Evolutionary conservation across 1,140 invertebrate species (phyloP), one percentile per base, ranked within the genome.

Genomic region (Sycophila sp.): DNA sequence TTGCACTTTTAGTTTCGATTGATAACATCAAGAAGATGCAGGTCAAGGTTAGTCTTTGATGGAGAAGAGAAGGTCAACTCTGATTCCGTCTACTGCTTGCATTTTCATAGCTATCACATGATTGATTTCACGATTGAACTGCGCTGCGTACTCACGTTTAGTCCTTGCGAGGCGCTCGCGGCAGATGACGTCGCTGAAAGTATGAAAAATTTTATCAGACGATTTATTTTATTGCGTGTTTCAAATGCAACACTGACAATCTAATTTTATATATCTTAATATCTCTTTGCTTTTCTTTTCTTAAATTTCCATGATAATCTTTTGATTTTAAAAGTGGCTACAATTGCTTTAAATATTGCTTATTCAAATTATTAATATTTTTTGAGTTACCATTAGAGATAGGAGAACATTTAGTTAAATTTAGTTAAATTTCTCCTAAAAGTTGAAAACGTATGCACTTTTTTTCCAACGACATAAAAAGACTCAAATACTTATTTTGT

Each of bases 81-180:
- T 78, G 1, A 84, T 77, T 24, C 82, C 74, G 19, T 80, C 80
- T 32, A 84, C 73, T 26, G 83, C 83, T 58, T 74, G 77, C 53
- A 75, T 70, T 45, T 85, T 83, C 72, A 80, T 81, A 75, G 82
- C 79, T 47, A 79, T 65, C 13, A 85, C 81, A 64, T 84, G 76
- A 56, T 75, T 71, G 51, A 85, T 77, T 62, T 85, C 81, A 2
- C 74, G 76, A 73, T 80, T 82, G 26, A 85, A n/a, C 28, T 83
- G 81, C 5, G 74, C 77, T 19, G 63, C 78, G 53, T 81, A 78
- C 28, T 78, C 73, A 59, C 65, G 72, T 32, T 76, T 82, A 55
- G 56, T 77, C 36, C 72, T 74, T 15, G 74, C 73, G 4, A 80
- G 65, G n/a, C 83, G 78, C 13, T 76, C 78, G 4, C 78, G 80